Evolutionary conservation across 2,797 vertebrate species (phyloP), one percentile per base, ranked within the genome.

Genomic region (Dermochelys coriacea): DNA sequence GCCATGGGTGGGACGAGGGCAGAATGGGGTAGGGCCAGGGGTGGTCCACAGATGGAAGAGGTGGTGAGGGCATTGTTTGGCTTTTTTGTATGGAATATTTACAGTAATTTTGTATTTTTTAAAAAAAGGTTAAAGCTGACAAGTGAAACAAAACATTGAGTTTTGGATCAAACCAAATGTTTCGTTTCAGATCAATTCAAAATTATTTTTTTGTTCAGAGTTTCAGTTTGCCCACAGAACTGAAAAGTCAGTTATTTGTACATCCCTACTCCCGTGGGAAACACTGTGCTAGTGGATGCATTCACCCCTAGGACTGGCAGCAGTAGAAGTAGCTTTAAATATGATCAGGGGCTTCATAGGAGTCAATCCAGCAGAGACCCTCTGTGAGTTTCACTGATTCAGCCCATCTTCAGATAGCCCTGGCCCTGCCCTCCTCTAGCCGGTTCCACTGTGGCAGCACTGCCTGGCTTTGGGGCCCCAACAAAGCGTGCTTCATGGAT

Each of bases 401-500:
- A 68, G 47, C 12, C 27, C 12, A 27, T 54, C 37, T 41, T 31
- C 7, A 54, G 79, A 23, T 41, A 49, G 25, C 23, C 25, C n/a
- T 11, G 37, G 21, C 25, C 55, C 18, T 75, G 45, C 74, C 45
- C n/a, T 68, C 45, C 25, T 25, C 45, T 75, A 11, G 25, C 34
- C 2, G 34, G 78, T 49, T 5, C 85, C 31, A 8, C 21, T 0
- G 0, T 8, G 45, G n/a, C 2, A 0, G 0, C 0, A 16, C 59
- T 18, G 29, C 34, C 59, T 34, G 59, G 1, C 45, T 15, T 2
- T 1, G 3, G 0, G 5, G 16, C 54, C 77, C n/a, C 12, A 34
- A 84, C 4, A n/a, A 64, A 18, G 31, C 19, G 37, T 77, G 11
- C 59, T 1, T 1, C 41, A 16, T n/a, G 21, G 0, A 0, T 1